phyloP scores from a whole-genome alignment of 2,113 vertebrate species.

The Xiphophorus maculatus region DNA sequence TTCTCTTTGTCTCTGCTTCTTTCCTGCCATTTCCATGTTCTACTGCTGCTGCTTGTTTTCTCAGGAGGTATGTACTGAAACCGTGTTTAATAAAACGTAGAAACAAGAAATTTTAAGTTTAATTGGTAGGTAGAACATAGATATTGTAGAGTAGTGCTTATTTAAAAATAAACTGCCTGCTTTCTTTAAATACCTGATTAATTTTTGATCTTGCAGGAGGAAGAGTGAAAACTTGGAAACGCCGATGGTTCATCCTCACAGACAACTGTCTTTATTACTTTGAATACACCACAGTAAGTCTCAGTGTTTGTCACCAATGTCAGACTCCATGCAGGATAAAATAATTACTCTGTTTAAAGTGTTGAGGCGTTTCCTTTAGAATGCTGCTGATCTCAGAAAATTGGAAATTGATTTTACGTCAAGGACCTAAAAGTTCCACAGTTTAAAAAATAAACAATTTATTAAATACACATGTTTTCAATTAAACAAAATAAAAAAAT shows the following conservation, averaged over 20 bases:
- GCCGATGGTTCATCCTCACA: slow-evolving; percentile 84
- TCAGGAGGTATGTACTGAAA: slow-evolving; percentile 80
- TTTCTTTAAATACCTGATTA: not conserved
- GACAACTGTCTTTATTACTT: slow-evolving; percentile 87
- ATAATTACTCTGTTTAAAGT: not conserved
- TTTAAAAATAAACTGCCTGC: not conserved
- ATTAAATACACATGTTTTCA: too few species aligned
- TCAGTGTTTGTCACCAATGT: too few species aligned
- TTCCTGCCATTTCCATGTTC: slow-evolving; percentile 74
- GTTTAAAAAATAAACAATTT: too few species aligned
- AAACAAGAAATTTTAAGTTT: not conserved
- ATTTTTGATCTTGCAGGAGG: slow-evolving; percentile 73
- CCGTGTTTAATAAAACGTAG: slow-evolving; percentile 23
- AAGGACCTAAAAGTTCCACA: too few species aligned
- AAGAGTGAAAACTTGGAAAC: slow-evolving; percentile 84
- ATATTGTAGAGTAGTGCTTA: slow-evolving; percentile 12
- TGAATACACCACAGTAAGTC: slow-evolving; percentile 85
- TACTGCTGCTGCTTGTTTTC: slow-evolving; percentile 78
- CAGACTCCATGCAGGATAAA: not conserved
- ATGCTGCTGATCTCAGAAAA: not conserved
- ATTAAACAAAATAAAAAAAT: too few species aligned
- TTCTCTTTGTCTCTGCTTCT: slow-evolving; percentile 68
- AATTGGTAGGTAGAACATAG: slow-evolving; percentile 12
- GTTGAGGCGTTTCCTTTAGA: not conserved
- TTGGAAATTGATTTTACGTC: too few species aligned